Percentiles rank a stretch among this genome's conserved stretches.
These are phyloP conservation scores for Drosophila truncata DNA, from an alignment of 1,140 invertebrate species.

Conservation along the genomic window DNA sequence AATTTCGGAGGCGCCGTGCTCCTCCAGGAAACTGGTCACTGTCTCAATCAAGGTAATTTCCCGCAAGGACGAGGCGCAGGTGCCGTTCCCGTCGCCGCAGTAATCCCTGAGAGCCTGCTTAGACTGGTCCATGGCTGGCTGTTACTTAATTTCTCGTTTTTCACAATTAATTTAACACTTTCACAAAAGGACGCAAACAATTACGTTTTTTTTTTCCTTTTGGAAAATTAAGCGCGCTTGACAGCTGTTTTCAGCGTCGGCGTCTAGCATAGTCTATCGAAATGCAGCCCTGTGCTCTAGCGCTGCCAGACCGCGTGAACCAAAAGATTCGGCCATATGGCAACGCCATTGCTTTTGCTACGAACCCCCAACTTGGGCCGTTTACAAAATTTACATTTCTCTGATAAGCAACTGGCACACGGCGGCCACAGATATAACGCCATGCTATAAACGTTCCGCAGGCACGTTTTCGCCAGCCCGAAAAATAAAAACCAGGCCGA, in stretches of 20 bases:
- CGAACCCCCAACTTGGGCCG: constrained; percentile 27
- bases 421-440: constrained; percentile 35
- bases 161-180: constrained; percentile 27
- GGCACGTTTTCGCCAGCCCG: constrained; percentile 43
- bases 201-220: constrained; percentile 20
- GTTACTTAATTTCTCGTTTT: background rate
- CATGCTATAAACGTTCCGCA: constrained; percentile 58
- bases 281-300: background rate
- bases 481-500: constrained; percentile 22
- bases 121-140: constrained; percentile 54
- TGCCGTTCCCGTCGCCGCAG: constrained; percentile 44
- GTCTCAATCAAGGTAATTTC: constrained; percentile 73
- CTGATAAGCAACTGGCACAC: constrained; percentile 65
- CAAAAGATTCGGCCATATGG: constrained; percentile 4
- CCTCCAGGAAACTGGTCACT: constrained; percentile 71
- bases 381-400: constrained; percentile 74
- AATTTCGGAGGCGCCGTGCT: constrained; percentile 68
- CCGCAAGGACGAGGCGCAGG: constrained; percentile 64
- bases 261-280: constrained; percentile 12
- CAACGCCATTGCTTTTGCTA: constrained; percentile 24
- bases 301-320: constrained; percentile 5
- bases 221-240: constrained; percentile 53
- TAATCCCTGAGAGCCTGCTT: constrained; percentile 61
- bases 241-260: constrained; percentile 51
- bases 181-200: constrained; percentile 35